phyloP scores from a whole-genome alignment of 1,140 invertebrate genomes.

The Sminthurides bifidus region DNA sequence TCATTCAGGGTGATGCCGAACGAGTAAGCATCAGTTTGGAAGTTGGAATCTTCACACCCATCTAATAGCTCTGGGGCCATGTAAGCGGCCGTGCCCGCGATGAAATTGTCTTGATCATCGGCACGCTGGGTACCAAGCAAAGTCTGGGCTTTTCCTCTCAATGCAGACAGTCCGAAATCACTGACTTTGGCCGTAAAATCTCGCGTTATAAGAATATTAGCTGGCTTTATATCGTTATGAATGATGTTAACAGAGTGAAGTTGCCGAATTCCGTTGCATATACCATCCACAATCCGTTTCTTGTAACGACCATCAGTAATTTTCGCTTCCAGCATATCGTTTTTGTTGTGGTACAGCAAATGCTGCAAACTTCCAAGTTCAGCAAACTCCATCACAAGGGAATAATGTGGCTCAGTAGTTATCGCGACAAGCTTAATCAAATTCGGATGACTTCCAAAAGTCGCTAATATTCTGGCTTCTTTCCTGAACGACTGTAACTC shows the following conservation, averaged over 20 bases:
- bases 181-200: slow-evolving; percentile 12
- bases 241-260: slow-evolving; percentile 14
- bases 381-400: slow-evolving; percentile 15
- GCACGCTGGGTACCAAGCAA: neutral
- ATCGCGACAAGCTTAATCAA: slow-evolving; percentile 4
- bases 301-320: slow-evolving; percentile 14
- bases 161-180: slow-evolving; percentile 10
- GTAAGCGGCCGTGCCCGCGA: slow-evolving; percentile 15
- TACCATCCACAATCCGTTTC: slow-evolving; percentile 5
- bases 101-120: neutral
- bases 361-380: slow-evolving; percentile 10
- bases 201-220: slow-evolving; percentile 9
- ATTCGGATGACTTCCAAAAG: slow-evolving; percentile 9
- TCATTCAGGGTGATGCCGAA: slow-evolving; percentile 19
- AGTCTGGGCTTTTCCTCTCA: slow-evolving; percentile 8
- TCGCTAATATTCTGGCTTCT: slow-evolving; percentile 13
- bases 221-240: slow-evolving; percentile 16
- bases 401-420: neutral
- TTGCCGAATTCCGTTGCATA: slow-evolving; percentile 12
- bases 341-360: slow-evolving; percentile 8
- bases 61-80: slow-evolving; percentile 16
- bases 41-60: neutral
- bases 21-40: slow-evolving; percentile 4
- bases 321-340: slow-evolving; percentile 9
- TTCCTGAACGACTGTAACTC: slow-evolving; percentile 6